Evolutionary conservation across 2,888 invertebrate genomes (phyloP), one percentile per base, ranked within the genome.

Genomic region (Ophion ventricosus): DNA sequence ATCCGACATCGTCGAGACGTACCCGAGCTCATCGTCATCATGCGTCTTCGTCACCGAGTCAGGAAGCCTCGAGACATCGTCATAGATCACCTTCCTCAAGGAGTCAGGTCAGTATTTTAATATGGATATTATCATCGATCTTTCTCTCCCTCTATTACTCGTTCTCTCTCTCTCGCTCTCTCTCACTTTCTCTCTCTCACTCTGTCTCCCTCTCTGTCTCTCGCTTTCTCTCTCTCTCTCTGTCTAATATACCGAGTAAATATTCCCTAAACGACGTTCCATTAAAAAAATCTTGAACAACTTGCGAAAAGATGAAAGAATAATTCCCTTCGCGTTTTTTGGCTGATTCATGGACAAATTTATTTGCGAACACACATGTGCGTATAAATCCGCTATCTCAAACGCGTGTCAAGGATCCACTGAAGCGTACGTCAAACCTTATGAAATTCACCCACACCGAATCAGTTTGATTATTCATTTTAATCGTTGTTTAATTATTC

Each of bases 81-180:
- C 93, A 92, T 80, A 90, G 91, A 74, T 91, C 93, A 74, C 91
- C 91, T 11, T 90, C 91, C 64, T 90, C 90, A 86, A 92, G 91
- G 86, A 93, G 93, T 90, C 93, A 92, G 93, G 93, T 93, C 89
- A 93, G 93, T 91, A 87, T 83, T 83, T 78, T 49, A 57, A 43
- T 40, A 20, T 80, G 59, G 70, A 81, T 72, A 72, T 84, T 69
- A 70, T 73, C 26, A 59, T 75, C 20, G 35, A 26, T 77, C 57
- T 70, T 49, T 57, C n/a, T 57, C 23, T 72, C 64, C 63, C 63
- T 72, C 77, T 83, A 67, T 75, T 75, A 56, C 73, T 66, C 54
- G 49, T 63, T 80, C 59, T 66, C 40, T 66, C 23, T 66, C 59
- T 66, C 59, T 59, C 14, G 35, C 23, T 57, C 23, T 57, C n/a